Base-by-base conservation (phyloP, 2,888 invertebrate species). In the Erannis defoliaria region DNA sequence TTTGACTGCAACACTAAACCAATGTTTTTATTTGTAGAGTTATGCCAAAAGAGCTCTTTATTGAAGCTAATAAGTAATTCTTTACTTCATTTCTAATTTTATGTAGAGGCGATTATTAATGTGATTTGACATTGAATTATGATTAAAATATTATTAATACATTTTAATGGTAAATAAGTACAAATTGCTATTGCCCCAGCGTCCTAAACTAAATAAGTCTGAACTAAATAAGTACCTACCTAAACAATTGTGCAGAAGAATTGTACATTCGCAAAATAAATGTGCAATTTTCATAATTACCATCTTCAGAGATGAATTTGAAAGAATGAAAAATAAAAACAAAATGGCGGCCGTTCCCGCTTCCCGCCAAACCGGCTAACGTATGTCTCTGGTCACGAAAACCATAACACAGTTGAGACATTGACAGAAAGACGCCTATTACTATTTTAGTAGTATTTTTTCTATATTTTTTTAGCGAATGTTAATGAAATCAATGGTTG, bases 341-440 rank as follows among this genome's bases (percentile, higher is more conserved):
- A 81, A 80, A 75, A 85, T 79, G 78, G 82, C 78, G 76, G 54
- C 73, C 64, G 62, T 77, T 73, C 76, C 72, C 70, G 72, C 68
- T 72, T 67, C 67, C 67, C 68, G 68, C 74, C 74, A 73, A 72
- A 76, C 74, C 81, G 76, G 77, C 79, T 74, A 76, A 77, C 81
- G 81, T 85, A 85, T 85, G 86, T 89, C 88, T 85, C 76, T 81
- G 81, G 85, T 87, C 88, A 89, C 89, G 89, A 88, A 85, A 80
- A 80, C 80, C 79, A 80, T 78, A 77, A 78, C 80, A 62, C 62
- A 62, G 62, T 21, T 9, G 19, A 55, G 21, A 18, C 10, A 80
- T 72, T 78, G 33, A 33, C 42, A 81, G 80, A 78, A n/a, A 12
- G 46, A 16, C 21, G n/a, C 16, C 14, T 42, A n/a, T 45, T 10